Conservation (phyloP, 2,888 invertebrate species). For the Bombylius discolor region DNA sequence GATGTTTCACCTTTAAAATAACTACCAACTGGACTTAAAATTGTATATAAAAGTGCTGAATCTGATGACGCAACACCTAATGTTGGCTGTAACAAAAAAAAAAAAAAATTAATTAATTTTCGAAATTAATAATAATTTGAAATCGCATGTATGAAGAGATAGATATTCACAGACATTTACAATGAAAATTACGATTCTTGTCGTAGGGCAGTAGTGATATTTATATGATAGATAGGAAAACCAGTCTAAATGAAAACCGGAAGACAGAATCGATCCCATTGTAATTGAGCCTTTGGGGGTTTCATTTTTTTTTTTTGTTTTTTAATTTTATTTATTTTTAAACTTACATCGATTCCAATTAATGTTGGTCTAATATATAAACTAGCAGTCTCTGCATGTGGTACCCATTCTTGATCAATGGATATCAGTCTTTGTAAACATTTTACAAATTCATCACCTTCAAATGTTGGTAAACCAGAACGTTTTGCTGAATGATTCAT, state of each 20-base stretch:
- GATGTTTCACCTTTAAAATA: slow-evolving; percentile 63
- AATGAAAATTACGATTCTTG: too few species aligned
- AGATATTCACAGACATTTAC: too few species aligned
- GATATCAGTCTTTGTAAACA: slow-evolving; percentile 73
- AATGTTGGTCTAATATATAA: slow-evolving; percentile 92
- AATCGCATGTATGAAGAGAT: too few species aligned
- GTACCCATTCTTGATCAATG: slow-evolving; percentile 97
- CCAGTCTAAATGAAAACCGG: too few species aligned
- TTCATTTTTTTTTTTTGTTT: too few species aligned
- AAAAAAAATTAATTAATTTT: slow-evolving; percentile 5
- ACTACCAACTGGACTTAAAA: slow-evolving; percentile 84
- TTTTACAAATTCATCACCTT: slow-evolving; percentile 69
- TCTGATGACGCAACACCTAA: slow-evolving; percentile 81
- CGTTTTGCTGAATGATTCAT: slow-evolving; percentile 78
- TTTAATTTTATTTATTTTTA: slow-evolving; percentile 3
- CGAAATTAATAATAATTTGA: not conserved
- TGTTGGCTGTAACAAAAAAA: slow-evolving; percentile 53
- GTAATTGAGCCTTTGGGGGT: not conserved
- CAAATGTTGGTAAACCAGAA: slow-evolving; percentile 79
- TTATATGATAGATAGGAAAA: too few species aligned
- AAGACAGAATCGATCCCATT: not conserved
- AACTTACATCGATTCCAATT: slow-evolving; percentile 90
- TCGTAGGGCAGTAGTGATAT: too few species aligned
- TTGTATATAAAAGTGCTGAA: slow-evolving; percentile 80
- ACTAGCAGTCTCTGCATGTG: slow-evolving; percentile 76